phyloP scores from a whole-genome alignment of 2,113 vertebrate species.

The Mastomys natalensis region DNA sequence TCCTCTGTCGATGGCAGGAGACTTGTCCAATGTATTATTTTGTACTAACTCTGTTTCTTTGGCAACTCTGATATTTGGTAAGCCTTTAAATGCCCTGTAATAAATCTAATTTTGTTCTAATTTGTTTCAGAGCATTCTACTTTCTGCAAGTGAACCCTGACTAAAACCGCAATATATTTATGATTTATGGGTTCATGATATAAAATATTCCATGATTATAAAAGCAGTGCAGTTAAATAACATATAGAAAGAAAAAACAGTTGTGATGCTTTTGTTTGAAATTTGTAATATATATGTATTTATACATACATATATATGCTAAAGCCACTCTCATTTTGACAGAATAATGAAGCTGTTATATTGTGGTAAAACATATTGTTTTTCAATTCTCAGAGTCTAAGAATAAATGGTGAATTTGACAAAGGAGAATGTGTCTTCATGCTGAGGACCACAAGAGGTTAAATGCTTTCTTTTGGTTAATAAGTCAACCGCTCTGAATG shows the following conservation, averaged over 20 bases:
- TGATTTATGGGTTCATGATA: not conserved
- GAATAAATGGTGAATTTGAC: not conserved
- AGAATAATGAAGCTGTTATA: not conserved
- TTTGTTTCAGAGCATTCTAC: not conserved
- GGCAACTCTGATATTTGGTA: slow-evolving; percentile 5
- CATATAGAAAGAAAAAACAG: not conserved
- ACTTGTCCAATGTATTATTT: not conserved
- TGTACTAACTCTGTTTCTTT: not conserved
- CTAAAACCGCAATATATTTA: slow-evolving; percentile 28
- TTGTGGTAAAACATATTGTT: not conserved
- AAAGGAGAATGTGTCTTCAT: not conserved
- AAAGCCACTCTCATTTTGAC: not conserved
- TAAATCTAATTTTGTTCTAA: slow-evolving; percentile 33
- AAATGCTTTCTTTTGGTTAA: slow-evolving; percentile 60
- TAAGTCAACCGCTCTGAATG: slow-evolving; percentile 64
- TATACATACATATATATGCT: not conserved
- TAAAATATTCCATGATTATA: not conserved
- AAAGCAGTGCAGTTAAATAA: not conserved
- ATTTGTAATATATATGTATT: not conserved
- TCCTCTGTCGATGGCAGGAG: not conserved
- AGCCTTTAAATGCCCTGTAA: slow-evolving; percentile 31
- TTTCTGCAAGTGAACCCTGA: slow-evolving; percentile 10
- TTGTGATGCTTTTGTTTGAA: not conserved
- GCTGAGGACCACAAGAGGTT: slow-evolving; percentile 30
- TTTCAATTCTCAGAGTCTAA: slow-evolving; percentile 15